phyloP scores from a whole-genome alignment of 2,113 vertebrate genomes.

The Cettia cetti region DNA sequence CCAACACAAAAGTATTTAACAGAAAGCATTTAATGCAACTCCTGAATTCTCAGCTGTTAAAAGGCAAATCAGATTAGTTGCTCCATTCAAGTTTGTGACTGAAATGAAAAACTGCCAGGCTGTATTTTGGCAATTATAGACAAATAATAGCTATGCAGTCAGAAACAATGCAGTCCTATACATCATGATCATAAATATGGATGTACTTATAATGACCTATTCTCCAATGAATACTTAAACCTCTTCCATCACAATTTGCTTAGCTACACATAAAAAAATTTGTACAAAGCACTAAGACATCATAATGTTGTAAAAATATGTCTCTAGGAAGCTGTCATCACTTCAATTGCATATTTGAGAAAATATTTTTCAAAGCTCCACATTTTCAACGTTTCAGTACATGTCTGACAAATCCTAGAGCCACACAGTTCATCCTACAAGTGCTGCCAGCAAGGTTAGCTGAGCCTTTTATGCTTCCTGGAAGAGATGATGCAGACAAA shows the following conservation, averaged over 20 bases:
- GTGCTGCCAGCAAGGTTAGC: not conserved
- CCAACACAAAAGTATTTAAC: not conserved
- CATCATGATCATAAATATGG: slow-evolving; percentile 40
- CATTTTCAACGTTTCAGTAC: not conserved
- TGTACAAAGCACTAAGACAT: not conserved
- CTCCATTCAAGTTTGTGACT: not conserved
- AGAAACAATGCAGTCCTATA: not conserved
- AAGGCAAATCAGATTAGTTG: slow-evolving; percentile 14
- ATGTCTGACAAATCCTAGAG: not conserved
- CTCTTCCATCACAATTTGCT: not conserved
- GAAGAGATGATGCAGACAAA: not conserved
- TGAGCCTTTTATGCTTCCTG: not conserved
- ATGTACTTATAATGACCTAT: slow-evolving; percentile 8
- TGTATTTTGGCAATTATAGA: slow-evolving; percentile 2
- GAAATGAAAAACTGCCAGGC: not conserved
- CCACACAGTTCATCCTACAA: not conserved
- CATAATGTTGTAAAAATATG: not conserved
- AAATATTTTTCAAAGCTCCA: not conserved
- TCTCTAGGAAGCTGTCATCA: slow-evolving; percentile 26
- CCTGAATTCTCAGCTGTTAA: not conserved
- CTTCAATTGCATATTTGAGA: not conserved
- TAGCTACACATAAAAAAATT: not conserved
- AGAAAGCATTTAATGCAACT: not conserved
- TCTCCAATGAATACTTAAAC: slow-evolving; percentile 20
- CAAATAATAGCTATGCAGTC: not conserved